Base-by-base conservation (phyloP, 1,140 invertebrate species). In the Lordiphosa clarofinis region DNA sequence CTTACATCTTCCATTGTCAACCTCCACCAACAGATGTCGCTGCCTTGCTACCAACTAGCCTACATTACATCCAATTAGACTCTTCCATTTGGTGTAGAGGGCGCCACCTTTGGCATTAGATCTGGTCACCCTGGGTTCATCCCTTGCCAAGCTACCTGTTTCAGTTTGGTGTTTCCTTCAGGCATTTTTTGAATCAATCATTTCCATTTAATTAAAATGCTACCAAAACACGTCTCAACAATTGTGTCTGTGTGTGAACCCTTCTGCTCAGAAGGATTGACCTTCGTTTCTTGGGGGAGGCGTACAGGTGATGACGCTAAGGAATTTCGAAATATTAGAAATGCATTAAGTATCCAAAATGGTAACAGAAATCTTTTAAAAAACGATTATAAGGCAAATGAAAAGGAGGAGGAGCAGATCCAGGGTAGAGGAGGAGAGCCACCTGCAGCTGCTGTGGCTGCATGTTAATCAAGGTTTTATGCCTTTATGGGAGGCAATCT, bases 131-230 rank as follows among this genome's bases (percentile, higher is more conserved):
- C 63, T 74, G 24, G 8, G 42, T 21, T 11, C 42, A 44, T 65
- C 55, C 61, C 63, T 8, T 11, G 21, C 10, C 31, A 12, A 44
- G 36, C 46, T 60, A 48, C 43, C 56, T 56, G 66, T 48, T 40
- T 35, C 10, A 43, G 21, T 43, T 48, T 39, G 11, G 15, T 56
- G 56, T 35, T 13, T 47, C 24, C 64, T 82, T 78, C 78, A 66
- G 60, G 60, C 73, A 62, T 39, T 84, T 21, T 21, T 21, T 84
- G 84, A 86, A 84, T 84, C 84, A 84, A 84, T 84, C 78, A 84
- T 64, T 24, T 46, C 52, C 38, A 73, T 65, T 73, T 84, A 84
- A 84, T 84, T 84, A 84, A 84, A 84, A 73, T 84, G 76, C 72
- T 82, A 73, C 78, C 76, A 81, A 75, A 82, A 82, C 66, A 75